Evolutionary conservation across 2,797 vertebrate species (phyloP).

Genomic region (Sciurus carolinensis): DNA sequence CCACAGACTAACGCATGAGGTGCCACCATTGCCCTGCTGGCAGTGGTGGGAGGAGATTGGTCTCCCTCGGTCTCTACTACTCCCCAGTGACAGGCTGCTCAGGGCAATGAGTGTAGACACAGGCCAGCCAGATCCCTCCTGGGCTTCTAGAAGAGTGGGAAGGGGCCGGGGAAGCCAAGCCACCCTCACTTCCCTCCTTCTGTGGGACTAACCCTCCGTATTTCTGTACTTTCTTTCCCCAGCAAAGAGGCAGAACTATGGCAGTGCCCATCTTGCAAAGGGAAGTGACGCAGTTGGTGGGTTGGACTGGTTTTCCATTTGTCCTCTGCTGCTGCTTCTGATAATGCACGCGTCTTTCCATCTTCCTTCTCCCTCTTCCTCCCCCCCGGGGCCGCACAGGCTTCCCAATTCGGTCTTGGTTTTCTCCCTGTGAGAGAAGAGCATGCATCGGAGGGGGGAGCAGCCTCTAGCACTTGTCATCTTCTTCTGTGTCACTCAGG

Average conservation of each 20-base stretch:
- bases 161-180: constrained; percentile 65
- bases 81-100: background rate
- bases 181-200: background rate
- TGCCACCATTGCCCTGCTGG: background rate
- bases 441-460: constrained; percentile 89
- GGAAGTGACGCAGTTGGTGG: constrained; percentile 76
- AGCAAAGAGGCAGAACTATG: constrained; percentile 79
- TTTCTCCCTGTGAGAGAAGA: constrained; percentile 88
- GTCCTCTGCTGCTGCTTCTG: constrained; percentile 61
- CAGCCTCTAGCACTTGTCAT: constrained; percentile 96
- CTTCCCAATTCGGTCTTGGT: constrained; percentile 85
- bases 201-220: constrained; percentile 10
- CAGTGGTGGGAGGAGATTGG: background rate
- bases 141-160: background rate
- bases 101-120: background rate
- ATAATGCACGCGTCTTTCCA: constrained; percentile 77
- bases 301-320: constrained; percentile 75
- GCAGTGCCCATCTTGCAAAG: constrained; percentile 76
- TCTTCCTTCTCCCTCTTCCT: constrained; percentile 79
- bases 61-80: background rate
- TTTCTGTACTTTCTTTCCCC: constrained; percentile 66
- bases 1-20: constrained; percentile 22
- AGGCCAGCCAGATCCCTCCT: constrained; percentile 43
- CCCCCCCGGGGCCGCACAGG: constrained; percentile 83
- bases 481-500: constrained; percentile 97